These are phyloP conservation scores for Cantharis nigra DNA, from an alignment of 2,888 invertebrate genomes.

Conservation along the genomic window DNA sequence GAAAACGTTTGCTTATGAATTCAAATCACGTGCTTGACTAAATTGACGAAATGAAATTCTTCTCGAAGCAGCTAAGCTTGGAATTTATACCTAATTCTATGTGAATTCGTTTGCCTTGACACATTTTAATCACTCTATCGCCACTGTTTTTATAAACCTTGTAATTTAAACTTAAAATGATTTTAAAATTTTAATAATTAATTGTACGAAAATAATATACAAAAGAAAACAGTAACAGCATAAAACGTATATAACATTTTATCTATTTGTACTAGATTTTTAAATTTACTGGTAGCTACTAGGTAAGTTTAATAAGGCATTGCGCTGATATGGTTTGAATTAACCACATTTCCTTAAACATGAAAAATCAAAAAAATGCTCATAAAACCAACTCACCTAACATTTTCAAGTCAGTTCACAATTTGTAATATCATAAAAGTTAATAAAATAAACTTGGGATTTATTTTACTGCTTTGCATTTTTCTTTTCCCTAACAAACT, in stretches of 20 bases:
- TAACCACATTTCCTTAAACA: not conserved
- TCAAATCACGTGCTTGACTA: slow-evolving; percentile 15
- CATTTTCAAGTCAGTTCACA: not conserved
- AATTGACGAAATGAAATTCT: slow-evolving; percentile 22
- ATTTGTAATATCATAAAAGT: not conserved
- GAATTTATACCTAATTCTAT: slow-evolving; percentile 16
- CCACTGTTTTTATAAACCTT: slow-evolving; percentile 2
- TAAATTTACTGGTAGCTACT: too few species aligned
- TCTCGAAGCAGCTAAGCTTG: not conserved
- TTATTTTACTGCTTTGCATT: not conserved
- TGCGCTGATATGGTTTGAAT: not conserved
- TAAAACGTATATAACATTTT: too few species aligned
- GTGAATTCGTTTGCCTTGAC: slow-evolving; percentile 4
- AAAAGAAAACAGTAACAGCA: too few species aligned
- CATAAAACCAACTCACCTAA: not conserved
- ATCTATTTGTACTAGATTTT: too few species aligned
- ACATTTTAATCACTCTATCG: slow-evolving; percentile 13
- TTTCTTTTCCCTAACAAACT: not conserved
- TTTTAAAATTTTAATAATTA: not conserved
- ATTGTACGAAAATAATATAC: too few species aligned
- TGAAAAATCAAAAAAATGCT: not conserved
- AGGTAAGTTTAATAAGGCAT: too few species aligned
- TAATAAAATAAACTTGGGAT: not conserved
- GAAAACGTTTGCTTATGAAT: slow-evolving; percentile 1
- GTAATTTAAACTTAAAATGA: not conserved